Evolutionary conservation across 2,888 invertebrate species (phyloP), one percentile per base, ranked within the genome.

Genomic region (Lithophane ornitopus): DNA sequence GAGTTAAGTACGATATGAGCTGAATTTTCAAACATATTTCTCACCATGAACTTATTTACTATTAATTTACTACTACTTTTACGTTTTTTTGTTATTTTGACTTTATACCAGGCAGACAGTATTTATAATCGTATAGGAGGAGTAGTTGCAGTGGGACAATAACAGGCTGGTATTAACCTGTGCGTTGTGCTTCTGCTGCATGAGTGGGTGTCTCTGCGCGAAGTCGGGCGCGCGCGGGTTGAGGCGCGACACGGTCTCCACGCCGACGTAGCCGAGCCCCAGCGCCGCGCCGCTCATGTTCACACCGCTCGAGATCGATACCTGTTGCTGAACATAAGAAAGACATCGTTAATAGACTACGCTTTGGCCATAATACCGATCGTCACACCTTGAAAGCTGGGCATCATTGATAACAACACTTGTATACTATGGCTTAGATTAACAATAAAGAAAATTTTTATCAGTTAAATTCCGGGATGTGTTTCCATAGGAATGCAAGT

Each of bases 221-320:
- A 96, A 96, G 94, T 96, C 96, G 0, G 96, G 96, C 88, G 97
- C 95, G 88, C 96, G 94, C 81, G 96, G 97, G 93, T 96, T 96
- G 87, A 96, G 95, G 2, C 96, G 93, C 75, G 96, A 96, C 89
- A 94, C 96, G 80, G 89, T 85, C 92, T 94, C 95, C 74, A 94
- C 95, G 88, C 93, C 92, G 84, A 90, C 93, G 90, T 92, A 93
- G 84, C 93, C 89, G 75, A 88, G 81, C 6, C 88, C 87, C 65
- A 88, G 46, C 68, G 84, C 73, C 4, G 81, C 79, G 65, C 85
- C 81, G 58, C 82, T 81, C 85, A 87, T 85, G 81, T 81, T 85
- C 70, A 87, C 87, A 59, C 86, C 86, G 87, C 91, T 90, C 19
- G 93, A 89, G 92, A 95, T 93, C 69, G 94, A 92, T 79, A 93